Conservation (phyloP, 1,140 invertebrate species). For the Portunus trituberculatus region DNA sequence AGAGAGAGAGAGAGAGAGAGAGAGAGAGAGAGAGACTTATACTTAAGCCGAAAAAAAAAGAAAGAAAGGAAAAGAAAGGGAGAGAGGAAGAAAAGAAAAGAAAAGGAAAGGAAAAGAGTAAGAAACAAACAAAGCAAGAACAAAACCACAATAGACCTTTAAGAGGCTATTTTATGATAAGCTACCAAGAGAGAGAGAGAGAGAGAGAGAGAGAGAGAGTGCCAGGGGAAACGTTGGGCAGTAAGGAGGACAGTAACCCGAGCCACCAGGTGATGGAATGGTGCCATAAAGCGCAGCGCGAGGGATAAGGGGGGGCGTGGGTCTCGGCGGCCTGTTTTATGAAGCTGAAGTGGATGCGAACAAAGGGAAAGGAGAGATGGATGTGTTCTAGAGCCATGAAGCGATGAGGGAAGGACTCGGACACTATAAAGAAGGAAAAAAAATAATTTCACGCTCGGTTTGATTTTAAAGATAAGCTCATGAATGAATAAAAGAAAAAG, state of each 20-base stretch:
- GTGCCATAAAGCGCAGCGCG: neutral
- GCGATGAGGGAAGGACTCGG: neutral
- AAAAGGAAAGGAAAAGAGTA: neutral
- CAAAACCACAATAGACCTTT: too few relatives aligned
- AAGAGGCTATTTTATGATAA: neutral
- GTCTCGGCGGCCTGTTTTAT: neutral
- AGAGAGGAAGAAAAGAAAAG: neutral
- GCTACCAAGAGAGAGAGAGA: slow-evolving; percentile 37
- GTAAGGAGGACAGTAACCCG: neutral
- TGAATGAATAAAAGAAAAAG: neutral
- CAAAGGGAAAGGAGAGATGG: neutral
- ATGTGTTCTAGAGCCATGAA: neutral
- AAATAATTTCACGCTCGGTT: neutral
- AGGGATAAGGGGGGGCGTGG: neutral
- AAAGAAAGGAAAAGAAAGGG: neutral
- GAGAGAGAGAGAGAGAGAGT: neutral
- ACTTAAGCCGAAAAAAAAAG: neutral
- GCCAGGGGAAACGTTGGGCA: neutral
- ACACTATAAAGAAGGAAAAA: neutral
- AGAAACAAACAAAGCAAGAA: neutral
- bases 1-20: slow-evolving; percentile 4
- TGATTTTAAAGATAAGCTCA: too few relatives aligned
- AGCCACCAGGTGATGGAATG: neutral
- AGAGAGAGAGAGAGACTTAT: slow-evolving; percentile 8
- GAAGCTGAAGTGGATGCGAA: neutral